phyloP scores from a whole-genome alignment of 2,113 vertebrate genomes.

The Hippocampus barbouri region DNA sequence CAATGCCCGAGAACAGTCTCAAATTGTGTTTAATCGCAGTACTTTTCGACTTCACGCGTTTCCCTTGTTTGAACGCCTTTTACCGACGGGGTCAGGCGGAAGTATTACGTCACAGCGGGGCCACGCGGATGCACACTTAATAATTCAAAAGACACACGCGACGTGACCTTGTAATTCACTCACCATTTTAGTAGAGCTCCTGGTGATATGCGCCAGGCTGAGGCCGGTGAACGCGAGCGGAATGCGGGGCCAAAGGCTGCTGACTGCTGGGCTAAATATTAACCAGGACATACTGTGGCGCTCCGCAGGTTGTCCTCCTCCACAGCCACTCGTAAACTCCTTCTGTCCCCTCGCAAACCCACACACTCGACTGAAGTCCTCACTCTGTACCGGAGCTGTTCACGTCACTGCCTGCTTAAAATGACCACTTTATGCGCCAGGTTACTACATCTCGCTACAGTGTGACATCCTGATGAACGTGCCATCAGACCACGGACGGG shows the following conservation, averaged over 20 bases:
- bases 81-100: background rate
- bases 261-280: constrained; percentile 62
- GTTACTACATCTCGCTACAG: background rate
- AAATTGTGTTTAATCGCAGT: background rate
- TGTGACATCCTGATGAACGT: too few species aligned
- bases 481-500: too few species aligned
- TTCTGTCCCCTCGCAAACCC: background rate
- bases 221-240: constrained; percentile 14
- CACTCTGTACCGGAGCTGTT: constrained; percentile 36
- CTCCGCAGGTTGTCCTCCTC: background rate
- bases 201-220: constrained; percentile 12
- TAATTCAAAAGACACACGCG: background rate
- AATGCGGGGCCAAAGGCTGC: constrained; percentile 30
- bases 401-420: constrained; percentile 59
- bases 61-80: background rate
- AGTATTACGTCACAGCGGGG: background rate
- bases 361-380: background rate
- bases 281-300: constrained; percentile 56
- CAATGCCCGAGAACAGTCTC: background rate
- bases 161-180: constrained; percentile 23
- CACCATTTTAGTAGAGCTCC: constrained; percentile 66
- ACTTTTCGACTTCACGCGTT: background rate
- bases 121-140: background rate
- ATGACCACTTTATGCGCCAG: background rate
- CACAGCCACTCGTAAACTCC: background rate